Evolutionary conservation across 2,888 invertebrate genomes (phyloP).

Genomic region (Itoplectis maculator): DNA sequence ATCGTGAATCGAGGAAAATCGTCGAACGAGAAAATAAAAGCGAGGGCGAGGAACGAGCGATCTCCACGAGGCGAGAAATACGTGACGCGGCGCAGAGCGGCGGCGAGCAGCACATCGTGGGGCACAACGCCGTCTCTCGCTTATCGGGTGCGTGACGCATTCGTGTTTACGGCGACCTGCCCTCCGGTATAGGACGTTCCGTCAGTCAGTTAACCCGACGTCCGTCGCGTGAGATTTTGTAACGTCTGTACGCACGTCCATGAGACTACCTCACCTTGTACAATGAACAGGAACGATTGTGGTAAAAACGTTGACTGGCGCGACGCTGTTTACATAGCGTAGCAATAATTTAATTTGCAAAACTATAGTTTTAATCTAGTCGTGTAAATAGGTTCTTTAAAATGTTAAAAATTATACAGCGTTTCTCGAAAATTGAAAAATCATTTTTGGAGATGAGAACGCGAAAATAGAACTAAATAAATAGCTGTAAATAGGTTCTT

Average conservation of each 20-base stretch:
- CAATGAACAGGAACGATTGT: background rate
- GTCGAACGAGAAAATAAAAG: background rate
- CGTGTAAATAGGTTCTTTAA: too few relatives aligned
- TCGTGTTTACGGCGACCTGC: conserved; percentile 29
- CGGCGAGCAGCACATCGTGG: background rate
- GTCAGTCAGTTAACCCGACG: conserved; percentile 2
- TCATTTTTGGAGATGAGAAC: too few relatives aligned
- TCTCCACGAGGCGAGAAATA: conserved; percentile 25
- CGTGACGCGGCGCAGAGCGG: background rate
- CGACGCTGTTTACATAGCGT: too few relatives aligned
- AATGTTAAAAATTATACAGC: too few relatives aligned
- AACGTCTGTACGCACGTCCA: background rate
- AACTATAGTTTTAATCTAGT: too few relatives aligned
- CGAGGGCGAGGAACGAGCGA: conserved; percentile 17
- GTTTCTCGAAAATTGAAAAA: too few relatives aligned
- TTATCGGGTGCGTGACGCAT: conserved; percentile 42
- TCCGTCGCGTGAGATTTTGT: background rate
- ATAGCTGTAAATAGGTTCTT: too few relatives aligned
- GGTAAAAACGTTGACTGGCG: background rate
- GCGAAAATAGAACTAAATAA: too few relatives aligned
- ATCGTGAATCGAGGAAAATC: conserved; percentile 35
- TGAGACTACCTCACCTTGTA: conserved; percentile 4
- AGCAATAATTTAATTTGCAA: background rate
- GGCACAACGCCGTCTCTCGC: background rate
- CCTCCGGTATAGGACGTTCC: conserved; percentile 7